Evolutionary conservation across 2,888 invertebrate genomes (phyloP), one percentile per base, ranked within the genome.

Genomic region (Pseudeuparius sepicola): DNA sequence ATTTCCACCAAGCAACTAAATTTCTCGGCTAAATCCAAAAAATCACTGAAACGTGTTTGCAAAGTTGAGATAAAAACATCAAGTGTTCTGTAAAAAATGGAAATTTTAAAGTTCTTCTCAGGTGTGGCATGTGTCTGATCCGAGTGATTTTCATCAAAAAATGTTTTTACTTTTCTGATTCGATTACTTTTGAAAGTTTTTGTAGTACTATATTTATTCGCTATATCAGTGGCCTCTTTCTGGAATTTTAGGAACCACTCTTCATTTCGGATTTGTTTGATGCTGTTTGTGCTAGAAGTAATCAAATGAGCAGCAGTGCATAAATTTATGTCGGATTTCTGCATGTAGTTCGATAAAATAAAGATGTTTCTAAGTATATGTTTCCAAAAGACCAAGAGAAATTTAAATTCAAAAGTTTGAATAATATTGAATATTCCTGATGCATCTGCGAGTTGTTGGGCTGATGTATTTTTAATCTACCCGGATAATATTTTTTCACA

Each of bases 381-480:
- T 14, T 10, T 33, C 23, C 34, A 33, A 25, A 33, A 33, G 14
- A n/a, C 4, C 14, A 25, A 10, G 6, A 33, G 16, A 33, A 26
- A 33, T n/a, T 33, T 26, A 25, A 33, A 33, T 25, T 33, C 34
- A 10, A 33, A 24, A 13, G 15, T 11, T 27, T 27, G 4, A 12
- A 34, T 27, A 12, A 11, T 24, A 17, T 5, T 17, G 14, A 27
- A 12, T 10, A 34, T 27, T 5, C 12, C 34, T n/a, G n/a, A n/a
- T n/a, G n/a, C n/a, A n/a, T n/a, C n/a, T n/a, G n/a, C n/a, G n/a
- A n/a, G n/a, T n/a, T n/a, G n/a, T n/a, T n/a, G n/a, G n/a, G n/a
- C n/a, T n/a, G n/a, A n/a, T n/a, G n/a, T n/a, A n/a, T n/a, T n/a
- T n/a, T n/a, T n/a, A n/a, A n/a, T n/a, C n/a, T n/a, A n/a, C n/a